These are phyloP conservation scores for Anas capensis DNA, from an alignment of 2,797 vertebrate genomes.

Conservation along the genomic window DNA sequence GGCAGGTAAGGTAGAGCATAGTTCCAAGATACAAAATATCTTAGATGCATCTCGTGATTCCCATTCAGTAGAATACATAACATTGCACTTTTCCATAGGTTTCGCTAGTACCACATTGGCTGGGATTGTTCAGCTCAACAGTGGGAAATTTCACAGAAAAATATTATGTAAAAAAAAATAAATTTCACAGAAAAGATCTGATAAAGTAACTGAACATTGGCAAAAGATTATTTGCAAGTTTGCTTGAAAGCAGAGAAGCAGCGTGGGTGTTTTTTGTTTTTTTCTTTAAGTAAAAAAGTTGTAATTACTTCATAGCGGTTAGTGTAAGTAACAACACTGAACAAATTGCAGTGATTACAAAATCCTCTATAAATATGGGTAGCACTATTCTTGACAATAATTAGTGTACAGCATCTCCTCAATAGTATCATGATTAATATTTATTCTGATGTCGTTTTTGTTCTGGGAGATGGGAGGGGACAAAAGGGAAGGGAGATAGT, in stretches of 20 bases:
- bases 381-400: slow-evolving; percentile 63
- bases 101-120: background rate
- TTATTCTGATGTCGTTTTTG: slow-evolving; percentile 58
- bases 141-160: background rate
- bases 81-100: background rate
- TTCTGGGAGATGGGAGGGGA: slow-evolving; percentile 19
- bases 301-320: slow-evolving; percentile 66
- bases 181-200: background rate
- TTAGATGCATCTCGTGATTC: background rate
- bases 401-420: slow-evolving; percentile 44
- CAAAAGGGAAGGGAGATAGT: background rate
- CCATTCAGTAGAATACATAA: background rate
- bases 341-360: slow-evolving; percentile 73
- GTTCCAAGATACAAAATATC: background rate
- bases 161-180: background rate
- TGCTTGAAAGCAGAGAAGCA: background rate
- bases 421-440: slow-evolving; percentile 60
- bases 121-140: background rate
- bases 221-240: slow-evolving; percentile 8
- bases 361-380: slow-evolving; percentile 58
- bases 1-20: background rate
- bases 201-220: background rate
- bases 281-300: background rate
- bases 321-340: slow-evolving; percentile 68
- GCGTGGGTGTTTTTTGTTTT: background rate